Base-by-base conservation (phyloP, 64 coral and sea anemone species). In the Anthopleura sola region DNA sequence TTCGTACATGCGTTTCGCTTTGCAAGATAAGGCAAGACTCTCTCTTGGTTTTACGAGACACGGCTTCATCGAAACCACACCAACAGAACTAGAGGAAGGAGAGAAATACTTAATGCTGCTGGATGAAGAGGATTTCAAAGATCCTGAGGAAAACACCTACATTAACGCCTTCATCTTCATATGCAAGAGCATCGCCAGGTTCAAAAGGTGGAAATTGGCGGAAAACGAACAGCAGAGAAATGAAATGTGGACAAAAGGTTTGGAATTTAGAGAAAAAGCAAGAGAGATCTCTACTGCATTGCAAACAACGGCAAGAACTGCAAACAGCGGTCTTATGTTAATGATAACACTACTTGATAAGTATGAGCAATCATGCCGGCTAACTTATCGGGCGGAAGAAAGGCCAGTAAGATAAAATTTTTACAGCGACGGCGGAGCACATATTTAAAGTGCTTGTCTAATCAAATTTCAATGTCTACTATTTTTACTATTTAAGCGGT, bases 111-210 rank as follows among this genome's bases (percentile, higher is more conserved):
- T 84, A 58, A 32, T 37, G 49, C 82, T 29, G 20, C 54, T 84
- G 13, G 54, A 84, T 37, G 82, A 60, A 84, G 29, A 29, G 32
- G 82, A 84, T 38, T 60, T 62, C 2, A 84, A 84, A 84, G 20
- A 36, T 17, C 10, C 23, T 5, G n/a, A 26, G 3, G 62, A 26
- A 32, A 58, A 60, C 24, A 62, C 51, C 19, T 84, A 84, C 28
- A 33, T 28, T 15, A 50, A 84, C 20, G 82, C 82, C 21, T 84
- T 33, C 55, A 50, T 50, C 10, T 54, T 84, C 18, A 60, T 84
- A 8, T 84, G 82, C 36, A 84, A 84, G 51, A 84, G 55, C 28
- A 84, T 58, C 23, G 58, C 58, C 18, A 55, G 32, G 20, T 60
- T 84, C 50, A 60, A 84, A 1, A 84, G 54, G 58, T 14, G 32